phyloP scores from a whole-genome alignment of 37 sponge, comb jelly and placozoan genomes.

The Spongilla lacustris region DNA sequence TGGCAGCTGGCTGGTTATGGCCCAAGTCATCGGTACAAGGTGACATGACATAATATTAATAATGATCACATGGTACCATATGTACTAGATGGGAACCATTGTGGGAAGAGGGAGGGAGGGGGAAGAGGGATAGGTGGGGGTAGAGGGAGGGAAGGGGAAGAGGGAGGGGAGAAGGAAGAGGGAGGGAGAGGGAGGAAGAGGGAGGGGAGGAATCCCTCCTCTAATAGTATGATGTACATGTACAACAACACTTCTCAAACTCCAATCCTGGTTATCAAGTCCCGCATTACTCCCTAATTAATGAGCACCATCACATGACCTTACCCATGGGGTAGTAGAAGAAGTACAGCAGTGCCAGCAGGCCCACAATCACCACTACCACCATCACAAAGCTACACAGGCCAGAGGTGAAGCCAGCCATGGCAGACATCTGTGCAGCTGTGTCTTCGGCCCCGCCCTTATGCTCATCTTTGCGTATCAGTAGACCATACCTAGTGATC shows the following conservation, averaged over 20 bases:
- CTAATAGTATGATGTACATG: no score
- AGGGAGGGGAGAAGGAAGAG: not conserved
- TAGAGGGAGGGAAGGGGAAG: not conserved
- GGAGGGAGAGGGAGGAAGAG: not conserved
- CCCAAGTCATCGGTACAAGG: no score
- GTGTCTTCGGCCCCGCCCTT: not conserved
- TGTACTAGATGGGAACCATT: not conserved
- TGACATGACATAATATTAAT: no score
- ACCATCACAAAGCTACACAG: slow-evolving; percentile 37
- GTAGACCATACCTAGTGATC: slow-evolving; percentile 55
- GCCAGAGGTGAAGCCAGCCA: not conserved
- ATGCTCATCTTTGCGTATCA: slow-evolving; percentile 56
- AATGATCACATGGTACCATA: no score
- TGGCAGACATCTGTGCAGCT: not conserved
- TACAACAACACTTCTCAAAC: no score
- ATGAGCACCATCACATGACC: not conserved
- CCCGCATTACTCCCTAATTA: no score
- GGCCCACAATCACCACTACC: slow-evolving; percentile 42
- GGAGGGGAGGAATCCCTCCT: not conserved
- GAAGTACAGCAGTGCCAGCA: slow-evolving; percentile 84
- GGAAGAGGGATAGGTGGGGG: not conserved
- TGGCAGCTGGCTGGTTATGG: no score
- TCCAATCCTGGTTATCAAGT: no score
- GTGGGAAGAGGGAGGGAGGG: no score
- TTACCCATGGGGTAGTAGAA: slow-evolving; percentile 78